A percentile compares a stretch with the other conserved stretches of the same genome.
Evolutionary conservation across 2,113 vertebrate species (phyloP).

Genomic region (Pluvialis apricaria): DNA sequence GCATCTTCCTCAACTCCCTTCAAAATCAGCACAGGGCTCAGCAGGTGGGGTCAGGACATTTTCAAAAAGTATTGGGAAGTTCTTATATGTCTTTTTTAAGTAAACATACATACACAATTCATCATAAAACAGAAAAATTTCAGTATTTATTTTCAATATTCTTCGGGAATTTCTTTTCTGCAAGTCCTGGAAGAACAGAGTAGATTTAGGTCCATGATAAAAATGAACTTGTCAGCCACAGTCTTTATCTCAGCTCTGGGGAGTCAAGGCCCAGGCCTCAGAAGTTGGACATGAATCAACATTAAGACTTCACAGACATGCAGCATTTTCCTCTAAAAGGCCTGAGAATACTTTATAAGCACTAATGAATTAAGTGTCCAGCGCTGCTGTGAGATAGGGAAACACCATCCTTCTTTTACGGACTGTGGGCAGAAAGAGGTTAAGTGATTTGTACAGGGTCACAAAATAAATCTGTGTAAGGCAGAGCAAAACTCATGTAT

Average conservation of each 20-base stretch:
- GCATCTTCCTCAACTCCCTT: background rate
- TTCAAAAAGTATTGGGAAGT: background rate
- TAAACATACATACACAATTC: background rate
- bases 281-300: slow-evolving; percentile 30
- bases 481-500: slow-evolving; percentile 13
- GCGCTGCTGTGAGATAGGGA: background rate
- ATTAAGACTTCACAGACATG: background rate
- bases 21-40: background rate
- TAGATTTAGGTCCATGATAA: background rate
- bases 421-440: slow-evolving; percentile 37
- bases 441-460: slow-evolving; percentile 52
- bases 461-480: slow-evolving; percentile 54
- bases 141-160: background rate
- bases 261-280: background rate
- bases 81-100: background rate
- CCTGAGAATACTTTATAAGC: slow-evolving; percentile 24
- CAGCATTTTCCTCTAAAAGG: background rate
- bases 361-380: slow-evolving; percentile 46
- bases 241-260: background rate
- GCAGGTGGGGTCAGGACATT: background rate
- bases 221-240: background rate
- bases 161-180: background rate
- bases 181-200: background rate
- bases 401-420: background rate
- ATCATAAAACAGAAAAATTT: background rate